Percentiles rank a stretch among this genome's conserved stretches.
Conservation (phyloP, 1,140 invertebrate genomes). For the Ruditapes philippinarum region DNA sequence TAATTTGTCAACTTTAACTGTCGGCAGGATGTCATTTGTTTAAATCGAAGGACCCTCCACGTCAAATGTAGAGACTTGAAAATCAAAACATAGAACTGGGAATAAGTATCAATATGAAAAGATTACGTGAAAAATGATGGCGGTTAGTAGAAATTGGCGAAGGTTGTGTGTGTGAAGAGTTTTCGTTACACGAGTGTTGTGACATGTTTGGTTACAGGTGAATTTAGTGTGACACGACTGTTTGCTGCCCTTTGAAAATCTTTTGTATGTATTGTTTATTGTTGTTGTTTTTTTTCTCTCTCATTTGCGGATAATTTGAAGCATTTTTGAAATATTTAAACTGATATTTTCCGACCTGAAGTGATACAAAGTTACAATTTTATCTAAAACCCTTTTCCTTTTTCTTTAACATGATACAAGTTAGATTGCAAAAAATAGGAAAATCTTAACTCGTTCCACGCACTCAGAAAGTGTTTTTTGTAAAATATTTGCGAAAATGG, state of each 20-base stretch:
- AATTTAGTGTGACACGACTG: conserved; percentile 49
- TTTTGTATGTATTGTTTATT: background rate
- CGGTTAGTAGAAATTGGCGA: background rate
- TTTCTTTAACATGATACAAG: background rate
- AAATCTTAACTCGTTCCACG: too few relatives aligned
- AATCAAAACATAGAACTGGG: background rate
- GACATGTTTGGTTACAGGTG: conserved; percentile 29
- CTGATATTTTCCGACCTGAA: background rate
- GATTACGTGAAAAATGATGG: conserved; percentile 47
- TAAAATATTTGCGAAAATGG: too few relatives aligned
- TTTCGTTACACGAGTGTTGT: conserved; percentile 31
- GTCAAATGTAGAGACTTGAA: conserved; percentile 28
- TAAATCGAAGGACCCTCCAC: conserved; percentile 21
- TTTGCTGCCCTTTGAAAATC: conserved; percentile 37
- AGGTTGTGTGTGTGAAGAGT: background rate
- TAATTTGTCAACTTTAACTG: conserved; percentile 56
- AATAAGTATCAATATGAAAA: conserved; percentile 61
- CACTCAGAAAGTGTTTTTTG: too few relatives aligned
- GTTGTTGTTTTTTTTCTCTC: background rate
- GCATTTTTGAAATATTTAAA: background rate
- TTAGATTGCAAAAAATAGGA: background rate
- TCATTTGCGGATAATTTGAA: background rate
- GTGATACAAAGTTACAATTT: background rate
- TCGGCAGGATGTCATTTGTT: conserved; percentile 42
- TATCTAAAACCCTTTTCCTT: background rate